Percentiles rank a stretch among this genome's conserved stretches.
These are phyloP conservation scores for Epinephelus fuscoguttatus DNA, from an alignment of 2,113 vertebrate genomes.

Conservation along the genomic window DNA sequence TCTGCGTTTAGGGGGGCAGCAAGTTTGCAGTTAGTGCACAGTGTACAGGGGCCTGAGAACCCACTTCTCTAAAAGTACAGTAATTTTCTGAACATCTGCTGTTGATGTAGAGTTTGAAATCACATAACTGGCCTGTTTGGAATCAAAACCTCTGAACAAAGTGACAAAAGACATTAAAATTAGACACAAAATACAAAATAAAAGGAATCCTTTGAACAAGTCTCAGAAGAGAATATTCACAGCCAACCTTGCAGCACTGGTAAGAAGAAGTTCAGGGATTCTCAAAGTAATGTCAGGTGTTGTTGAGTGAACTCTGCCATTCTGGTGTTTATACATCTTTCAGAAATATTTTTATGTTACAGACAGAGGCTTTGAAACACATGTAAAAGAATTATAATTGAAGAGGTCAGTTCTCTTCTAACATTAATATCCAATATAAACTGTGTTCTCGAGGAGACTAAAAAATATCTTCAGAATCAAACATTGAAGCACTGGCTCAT, in stretches of 20 bases:
- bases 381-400: background rate
- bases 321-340: background rate
- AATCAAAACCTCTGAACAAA: background rate
- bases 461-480: background rate
- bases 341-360: background rate
- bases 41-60: background rate
- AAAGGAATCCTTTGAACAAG: background rate
- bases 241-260: background rate
- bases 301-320: background rate
- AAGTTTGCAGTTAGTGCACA: background rate
- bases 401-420: background rate
- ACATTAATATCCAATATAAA: background rate
- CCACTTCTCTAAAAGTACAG: background rate
- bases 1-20: background rate
- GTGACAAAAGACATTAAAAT: background rate
- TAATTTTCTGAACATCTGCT: background rate
- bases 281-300: no score
- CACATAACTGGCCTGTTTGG: background rate
- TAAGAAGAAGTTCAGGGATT: constrained; percentile 1
- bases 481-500: background rate
- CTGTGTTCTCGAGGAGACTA: background rate
- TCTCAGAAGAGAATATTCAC: background rate
- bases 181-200: background rate
- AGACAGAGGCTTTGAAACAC: background rate
- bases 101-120: background rate